Conservation (phyloP, 2,113 vertebrate species). For the Pygoscelis adeliae region DNA sequence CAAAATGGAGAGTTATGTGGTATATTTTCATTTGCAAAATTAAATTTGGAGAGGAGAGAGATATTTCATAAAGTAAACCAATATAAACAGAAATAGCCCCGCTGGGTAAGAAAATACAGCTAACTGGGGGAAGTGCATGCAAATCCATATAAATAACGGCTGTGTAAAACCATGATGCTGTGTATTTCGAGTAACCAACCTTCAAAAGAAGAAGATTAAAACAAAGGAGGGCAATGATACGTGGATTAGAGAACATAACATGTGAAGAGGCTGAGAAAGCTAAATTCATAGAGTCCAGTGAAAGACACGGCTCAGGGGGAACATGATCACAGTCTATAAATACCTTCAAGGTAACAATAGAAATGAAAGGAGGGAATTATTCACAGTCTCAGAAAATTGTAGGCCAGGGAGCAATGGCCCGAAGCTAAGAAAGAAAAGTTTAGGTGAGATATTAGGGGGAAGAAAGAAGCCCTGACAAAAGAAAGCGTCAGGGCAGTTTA, state of each 20-base stretch:
- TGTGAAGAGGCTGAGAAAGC: neutral
- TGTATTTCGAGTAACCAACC: neutral
- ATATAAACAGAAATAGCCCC: neutral
- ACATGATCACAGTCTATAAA: slow-evolving; percentile 44
- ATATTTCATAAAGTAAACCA: slow-evolving; percentile 1
- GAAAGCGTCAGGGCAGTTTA: neutral
- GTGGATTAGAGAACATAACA: neutral
- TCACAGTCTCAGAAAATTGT: slow-evolving; percentile 42
- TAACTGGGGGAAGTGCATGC: neutral
- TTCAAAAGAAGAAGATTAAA: neutral
- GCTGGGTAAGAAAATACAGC: neutral
- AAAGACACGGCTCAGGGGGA: neutral
- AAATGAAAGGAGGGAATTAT: slow-evolving; percentile 37
- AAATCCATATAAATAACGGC: neutral
- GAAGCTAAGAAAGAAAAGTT: slow-evolving; percentile 29
- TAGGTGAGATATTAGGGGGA: neutral
- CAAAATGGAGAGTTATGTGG: neutral
- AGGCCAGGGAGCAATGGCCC: slow-evolving; percentile 36
- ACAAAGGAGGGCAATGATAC: neutral
- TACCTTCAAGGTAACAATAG: slow-evolving; percentile 52
- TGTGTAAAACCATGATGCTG: neutral
- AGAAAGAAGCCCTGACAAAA: neutral
- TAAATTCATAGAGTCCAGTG: neutral
- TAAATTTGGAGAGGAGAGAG: neutral
- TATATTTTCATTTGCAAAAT: slow-evolving; percentile 31